Conservation (phyloP, 2,113 vertebrate species). For the Nannospalax galili region DNA sequence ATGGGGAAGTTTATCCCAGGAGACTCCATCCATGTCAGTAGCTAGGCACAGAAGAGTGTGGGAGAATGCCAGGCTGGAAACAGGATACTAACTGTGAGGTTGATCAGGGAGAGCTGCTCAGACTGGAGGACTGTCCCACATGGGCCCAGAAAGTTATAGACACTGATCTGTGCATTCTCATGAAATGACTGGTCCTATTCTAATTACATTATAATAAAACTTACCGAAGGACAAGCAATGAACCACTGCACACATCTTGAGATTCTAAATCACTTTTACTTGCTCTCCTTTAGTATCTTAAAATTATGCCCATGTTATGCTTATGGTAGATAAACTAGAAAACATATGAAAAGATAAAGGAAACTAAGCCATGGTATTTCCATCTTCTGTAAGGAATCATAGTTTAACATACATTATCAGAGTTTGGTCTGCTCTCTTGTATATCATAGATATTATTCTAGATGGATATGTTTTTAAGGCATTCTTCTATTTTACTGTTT, state of each 20-base stretch:
- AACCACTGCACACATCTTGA: not conserved
- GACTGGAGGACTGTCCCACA: too few relatives aligned
- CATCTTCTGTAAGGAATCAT: not conserved
- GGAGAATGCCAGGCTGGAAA: not conserved
- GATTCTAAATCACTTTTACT: not conserved
- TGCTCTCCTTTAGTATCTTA: not conserved
- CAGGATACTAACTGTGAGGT: not conserved
- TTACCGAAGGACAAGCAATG: not conserved
- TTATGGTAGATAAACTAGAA: not conserved
- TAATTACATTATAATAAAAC: not conserved
- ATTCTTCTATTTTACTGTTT: not conserved
- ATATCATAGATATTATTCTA: not conserved
- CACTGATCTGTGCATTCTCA: not conserved
- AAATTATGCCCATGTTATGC: not conserved
- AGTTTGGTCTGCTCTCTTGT: not conserved
- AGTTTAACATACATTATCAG: not conserved
- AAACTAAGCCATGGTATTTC: not conserved
- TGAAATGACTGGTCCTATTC: not conserved
- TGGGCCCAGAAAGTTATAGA: not conserved
- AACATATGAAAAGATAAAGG: not conserved
- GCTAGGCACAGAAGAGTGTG: not conserved
- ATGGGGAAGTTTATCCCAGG: not conserved
- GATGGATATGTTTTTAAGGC: not conserved
- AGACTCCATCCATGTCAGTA: not conserved
- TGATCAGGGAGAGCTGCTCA: not conserved